Conservation (phyloP, 2,113 vertebrate genomes). For the Tetrao urogallus region DNA sequence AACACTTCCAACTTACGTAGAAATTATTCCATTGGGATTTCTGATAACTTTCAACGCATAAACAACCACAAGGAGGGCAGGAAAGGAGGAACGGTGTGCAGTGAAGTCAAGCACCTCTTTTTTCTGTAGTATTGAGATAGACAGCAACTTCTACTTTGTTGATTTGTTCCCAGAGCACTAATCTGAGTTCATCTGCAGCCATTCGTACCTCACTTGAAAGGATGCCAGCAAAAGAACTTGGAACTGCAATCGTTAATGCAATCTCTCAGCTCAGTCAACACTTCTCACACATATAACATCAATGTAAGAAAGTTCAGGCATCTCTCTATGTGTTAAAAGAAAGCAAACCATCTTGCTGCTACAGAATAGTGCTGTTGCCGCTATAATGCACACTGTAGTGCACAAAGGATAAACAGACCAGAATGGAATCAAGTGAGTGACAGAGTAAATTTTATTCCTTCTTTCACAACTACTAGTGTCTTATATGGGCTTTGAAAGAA, state of each 20-base stretch:
- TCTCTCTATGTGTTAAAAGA: not conserved
- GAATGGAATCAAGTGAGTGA: not conserved
- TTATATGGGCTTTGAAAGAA: not conserved
- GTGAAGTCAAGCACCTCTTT: not conserved
- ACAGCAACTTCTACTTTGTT: not conserved
- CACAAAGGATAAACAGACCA: not conserved
- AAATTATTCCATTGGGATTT: not conserved
- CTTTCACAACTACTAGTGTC: not conserved
- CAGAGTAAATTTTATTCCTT: not conserved
- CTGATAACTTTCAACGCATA: not conserved
- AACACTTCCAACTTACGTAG: rapidly evolving
- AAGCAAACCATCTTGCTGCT: not conserved
- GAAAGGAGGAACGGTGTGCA: not conserved
- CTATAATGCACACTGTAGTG: not conserved
- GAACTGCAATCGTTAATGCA: not conserved
- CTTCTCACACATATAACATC: not conserved
- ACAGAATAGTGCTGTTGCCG: not conserved
- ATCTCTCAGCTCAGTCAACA: not conserved
- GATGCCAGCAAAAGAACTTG: not conserved
- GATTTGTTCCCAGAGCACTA: not conserved
- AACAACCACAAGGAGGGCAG: not conserved
- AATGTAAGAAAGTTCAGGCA: not conserved
- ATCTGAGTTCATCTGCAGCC: not conserved
- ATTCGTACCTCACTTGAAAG: not conserved
- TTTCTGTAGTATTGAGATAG: not conserved